Evolutionary conservation across 2,113 vertebrate species (phyloP), one percentile per base, ranked within the genome.

Genomic region (Epinephelus lanceolatus): DNA sequence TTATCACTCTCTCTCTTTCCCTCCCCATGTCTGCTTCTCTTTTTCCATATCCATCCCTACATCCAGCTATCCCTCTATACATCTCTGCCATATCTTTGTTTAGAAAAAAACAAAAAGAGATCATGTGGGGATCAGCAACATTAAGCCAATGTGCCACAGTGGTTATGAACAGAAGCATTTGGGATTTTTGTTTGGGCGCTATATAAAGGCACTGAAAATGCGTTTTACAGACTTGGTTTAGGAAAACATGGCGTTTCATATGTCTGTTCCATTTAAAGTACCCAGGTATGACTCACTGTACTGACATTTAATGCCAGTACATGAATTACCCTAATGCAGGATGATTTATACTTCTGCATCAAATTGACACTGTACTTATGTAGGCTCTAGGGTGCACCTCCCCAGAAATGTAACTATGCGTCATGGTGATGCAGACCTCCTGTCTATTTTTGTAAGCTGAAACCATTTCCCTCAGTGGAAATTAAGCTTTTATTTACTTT

Each of bases 271-370:
- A 25, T 40, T 66, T 8, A 55, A 52, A 59, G 25, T 25, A 69
- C 65, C 56, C 23, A 57, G 12, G n/a, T 78, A 21, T 76, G 17
- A 66, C 67, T 56, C 56, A 62, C 23, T 67, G 33, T 51, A 52
- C 18, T 67, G 27, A 66, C 45, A 70, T 77, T 77, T 59, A 70
- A 10, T 77, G 30, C 18, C 25, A 60, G 11, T 4, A 69, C 19
- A 37, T 27, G 51, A 47, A 68, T 37, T 6, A 7, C 33, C 33
- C 1, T 37, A 37, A 37, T 7, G 33, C 6, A 37, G 6, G 33
- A 37, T 37, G 33, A 37, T 37, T 37, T 37, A 37, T 37, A 7
- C 33, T 37, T 37, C 33, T 37, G 33, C 1, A 1, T 37, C 0
- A 7, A 37, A 37, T 37, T 7, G 5, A 37, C 33, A 7, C 33